Base-by-base conservation (phyloP, 2,113 vertebrate genomes). In the Probosciger aterrimus region DNA sequence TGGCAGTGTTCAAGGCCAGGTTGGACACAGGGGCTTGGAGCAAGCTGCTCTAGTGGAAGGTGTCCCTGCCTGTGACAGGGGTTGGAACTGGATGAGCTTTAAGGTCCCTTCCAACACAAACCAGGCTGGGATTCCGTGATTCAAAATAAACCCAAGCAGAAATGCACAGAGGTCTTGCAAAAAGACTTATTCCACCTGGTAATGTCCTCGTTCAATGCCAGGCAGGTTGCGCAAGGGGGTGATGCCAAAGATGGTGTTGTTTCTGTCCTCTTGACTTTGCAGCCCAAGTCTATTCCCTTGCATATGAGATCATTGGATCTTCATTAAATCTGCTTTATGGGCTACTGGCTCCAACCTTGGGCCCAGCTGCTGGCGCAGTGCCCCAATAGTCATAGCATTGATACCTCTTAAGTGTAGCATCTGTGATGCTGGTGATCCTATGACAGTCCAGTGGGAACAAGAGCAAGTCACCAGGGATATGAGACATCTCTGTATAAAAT, bases 381-480 rank as follows among this genome's bases (percentile, higher is more conserved):
- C 47, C 62, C 39, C 12, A 18, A 4, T 12, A 43, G 15, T 8
- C 67, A 7, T 2, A 41, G 13, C 63, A 31, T n/a, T 2, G 1
- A 7, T 27, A 59, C 33, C 27, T 68, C 50, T 33, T 28, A 23
- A 28, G 35, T 11, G 57, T 8, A 63, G 68, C 37, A 23, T 27
- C 37, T 43, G 44, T 50, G 44, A 37, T 24, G 6, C 22, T 5
- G 11, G 4, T 9, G 52, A n/a, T 53, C 43, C 52, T 23, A 1
- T 6, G 37, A 28, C 18, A 59, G 35, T 41, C 44, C 55, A 9
- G 14, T 25, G 9, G 41, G 60, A 28, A 47, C 33, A 52, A 57
- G 19, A 59, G 7, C 46, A 62, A 78, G 11, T 30, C 27, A 7
- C 60, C 25, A 18, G 0, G 0, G n/a, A 18, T 14, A 43, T 0